A percentile compares a stretch with the other conserved stretches of the same genome.
These are phyloP conservation scores for Tenthredo scrophulariae DNA, from an alignment of 2,888 invertebrate genomes.

Conservation along the genomic window DNA sequence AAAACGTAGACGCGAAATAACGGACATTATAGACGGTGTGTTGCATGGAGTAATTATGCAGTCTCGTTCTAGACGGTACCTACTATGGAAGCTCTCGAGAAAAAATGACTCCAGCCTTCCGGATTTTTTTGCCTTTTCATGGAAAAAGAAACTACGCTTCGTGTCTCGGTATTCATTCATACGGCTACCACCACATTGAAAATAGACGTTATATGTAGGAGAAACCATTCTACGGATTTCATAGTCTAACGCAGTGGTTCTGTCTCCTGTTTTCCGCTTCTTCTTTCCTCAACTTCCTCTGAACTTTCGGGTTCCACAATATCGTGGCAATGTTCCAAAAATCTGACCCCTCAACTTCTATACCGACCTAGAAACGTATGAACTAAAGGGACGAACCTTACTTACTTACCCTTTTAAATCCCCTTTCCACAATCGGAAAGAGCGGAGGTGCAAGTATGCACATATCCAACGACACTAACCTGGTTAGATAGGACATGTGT, in stretches of 20 bases:
- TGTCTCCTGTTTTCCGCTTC: constrained; percentile 24
- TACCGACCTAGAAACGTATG: background rate
- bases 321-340: constrained; percentile 39
- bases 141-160: background rate
- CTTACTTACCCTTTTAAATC: background rate
- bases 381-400: background rate
- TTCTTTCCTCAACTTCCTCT: constrained; percentile 45
- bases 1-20: background rate
- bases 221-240: background rate
- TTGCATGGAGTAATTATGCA: constrained; percentile 17
- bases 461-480: background rate
- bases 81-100: background rate
- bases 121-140: constrained; percentile 36
- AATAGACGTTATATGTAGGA: constrained; percentile 28
- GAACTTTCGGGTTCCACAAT: constrained; percentile 7
- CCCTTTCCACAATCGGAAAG: background rate
- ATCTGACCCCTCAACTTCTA: constrained; percentile 6
- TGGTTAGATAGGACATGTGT: background rate
- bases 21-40: background rate
- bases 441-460: background rate
- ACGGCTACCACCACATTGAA: background rate
- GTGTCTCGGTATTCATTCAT: constrained; percentile 23
- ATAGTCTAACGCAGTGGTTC: background rate
- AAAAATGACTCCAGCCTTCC: constrained; percentile 38
- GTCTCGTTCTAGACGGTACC: background rate